Conservation (phyloP, 2,888 invertebrate species). For the Thereva nobilitata region DNA sequence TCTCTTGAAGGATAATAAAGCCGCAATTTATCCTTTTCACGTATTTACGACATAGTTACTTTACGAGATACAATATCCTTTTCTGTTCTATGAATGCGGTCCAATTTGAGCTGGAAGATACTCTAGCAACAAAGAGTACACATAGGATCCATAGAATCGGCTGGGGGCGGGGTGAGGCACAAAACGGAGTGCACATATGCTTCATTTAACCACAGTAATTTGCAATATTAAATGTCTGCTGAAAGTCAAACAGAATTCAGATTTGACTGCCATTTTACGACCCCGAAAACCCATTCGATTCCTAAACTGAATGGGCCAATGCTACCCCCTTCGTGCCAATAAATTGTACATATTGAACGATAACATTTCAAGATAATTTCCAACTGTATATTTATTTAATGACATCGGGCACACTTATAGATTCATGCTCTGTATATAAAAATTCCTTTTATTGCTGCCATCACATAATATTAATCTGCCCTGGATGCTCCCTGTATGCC, state of each 20-base stretch:
- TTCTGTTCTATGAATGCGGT: too few species aligned
- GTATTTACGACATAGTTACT: too few species aligned
- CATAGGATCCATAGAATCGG: background rate
- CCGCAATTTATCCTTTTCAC: too few species aligned
- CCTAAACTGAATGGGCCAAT: conserved; percentile 28
- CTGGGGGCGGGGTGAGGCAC: conserved; percentile 5
- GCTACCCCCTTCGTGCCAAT: conserved; percentile 12
- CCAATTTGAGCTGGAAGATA: too few species aligned
- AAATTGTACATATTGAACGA: conserved; percentile 34
- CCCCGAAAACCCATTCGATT: conserved; percentile 34
- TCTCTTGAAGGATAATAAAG: too few species aligned
- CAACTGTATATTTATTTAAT: conserved; percentile 35
- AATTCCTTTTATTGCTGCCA: conserved; percentile 22
- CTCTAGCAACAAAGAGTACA: too few species aligned
- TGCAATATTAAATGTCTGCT: conserved; percentile 37
- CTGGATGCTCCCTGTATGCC: background rate
- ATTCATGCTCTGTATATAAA: conserved; percentile 25
- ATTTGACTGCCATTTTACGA: conserved; percentile 36
- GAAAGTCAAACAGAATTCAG: conserved; percentile 33
- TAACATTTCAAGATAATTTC: conserved; percentile 34
- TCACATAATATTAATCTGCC: conserved; percentile 32
- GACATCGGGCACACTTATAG: conserved; percentile 29
- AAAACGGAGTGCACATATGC: conserved; percentile 25
- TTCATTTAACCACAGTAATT: conserved; percentile 36
- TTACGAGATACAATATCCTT: too few species aligned